Evolutionary conservation across 2,797 vertebrate genomes (phyloP), one percentile per base, ranked within the genome.

Genomic region (Pyrocephalus nanus): DNA sequence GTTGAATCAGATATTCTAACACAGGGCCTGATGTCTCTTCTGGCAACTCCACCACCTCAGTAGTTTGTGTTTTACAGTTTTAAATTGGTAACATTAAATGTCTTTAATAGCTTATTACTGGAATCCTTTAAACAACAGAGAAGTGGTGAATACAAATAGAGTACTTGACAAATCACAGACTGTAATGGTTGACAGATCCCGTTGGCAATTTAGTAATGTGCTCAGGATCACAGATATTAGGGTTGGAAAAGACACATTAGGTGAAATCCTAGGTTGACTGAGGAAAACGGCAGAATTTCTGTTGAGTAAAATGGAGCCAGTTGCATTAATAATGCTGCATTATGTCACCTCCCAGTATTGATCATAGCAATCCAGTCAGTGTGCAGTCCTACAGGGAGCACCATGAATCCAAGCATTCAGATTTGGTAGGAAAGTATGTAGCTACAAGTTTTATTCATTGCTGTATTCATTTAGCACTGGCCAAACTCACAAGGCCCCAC

Each of bases 41-140:
- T 96, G 95, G 88, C 94, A 96, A 87, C 93, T 94, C 94, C 66
- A 90, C 90, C 81, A 94, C 90, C 82, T 92, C 79, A 88, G 43
- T 96, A 95, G 93, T 92, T 96, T 94, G 79, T 95, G 93, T 72
- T 94, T 97, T 96, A 93, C 93, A 93, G 91, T 81, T 96, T 95
- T 89, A 96, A 96, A 95, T 95, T 91, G 93, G 86, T 94, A 95
- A 94, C 88, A 84, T 95, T 94, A 92, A 96, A 93, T 92, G 93
- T 90, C 88, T 91, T 97, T 96, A 96, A 96, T 95, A 94, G 92
- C 92, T 97, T 96, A 95, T 97, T 96, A 96, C 79, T 87, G 82
- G 84, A 96, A 96, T 96, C 90, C 90, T 95, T 94, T 93, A 77
- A 74, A 79, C 2, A 4, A 73, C 73, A 82, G 87, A 95, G 83